Evolutionary conservation across 2,113 vertebrate species (phyloP).

Genomic region (Gila orcuttii): DNA sequence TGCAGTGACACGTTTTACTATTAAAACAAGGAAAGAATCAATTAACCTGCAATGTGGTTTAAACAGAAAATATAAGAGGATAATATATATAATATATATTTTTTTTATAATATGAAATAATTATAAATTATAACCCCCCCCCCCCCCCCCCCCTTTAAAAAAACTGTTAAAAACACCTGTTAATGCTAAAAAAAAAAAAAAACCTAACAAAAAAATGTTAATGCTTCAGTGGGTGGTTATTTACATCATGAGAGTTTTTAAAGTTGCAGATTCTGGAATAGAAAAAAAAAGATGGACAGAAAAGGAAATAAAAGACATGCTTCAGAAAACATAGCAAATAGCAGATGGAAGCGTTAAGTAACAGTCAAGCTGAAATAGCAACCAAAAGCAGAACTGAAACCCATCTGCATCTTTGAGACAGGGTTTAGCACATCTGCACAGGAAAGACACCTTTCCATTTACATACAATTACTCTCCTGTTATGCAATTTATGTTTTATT

Average conservation of each 20-base stretch:
- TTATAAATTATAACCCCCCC: no score
- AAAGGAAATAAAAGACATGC: constrained; percentile 50
- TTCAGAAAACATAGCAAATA: constrained; percentile 59
- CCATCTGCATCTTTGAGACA: constrained; percentile 55
- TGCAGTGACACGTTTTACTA: neutral
- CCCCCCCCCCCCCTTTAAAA: no score
- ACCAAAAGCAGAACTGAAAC: constrained; percentile 71
- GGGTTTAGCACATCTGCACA: constrained; percentile 63
- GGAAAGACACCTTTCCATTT: constrained; percentile 50
- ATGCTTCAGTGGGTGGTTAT: constrained; percentile 31
- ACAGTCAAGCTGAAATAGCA: constrained; percentile 52
- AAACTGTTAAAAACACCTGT: no score
- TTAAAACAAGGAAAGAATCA: constrained; percentile 46
- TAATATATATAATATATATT: no score
- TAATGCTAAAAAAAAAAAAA: no score
- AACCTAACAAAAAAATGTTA: neutral
- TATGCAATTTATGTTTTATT: constrained; percentile 37
- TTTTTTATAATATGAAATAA: no score
- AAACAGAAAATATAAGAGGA: neutral
- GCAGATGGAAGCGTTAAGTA: constrained; percentile 60
- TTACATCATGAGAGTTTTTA: constrained; percentile 41
- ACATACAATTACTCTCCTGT: constrained; percentile 36
- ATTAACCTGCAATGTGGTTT: neutral
- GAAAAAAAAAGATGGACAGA: constrained; percentile 52
- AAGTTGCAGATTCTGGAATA: neutral